Evolutionary conservation across 2,797 vertebrate species (phyloP).

Genomic region (Acanthurus leucopareius): DNA sequence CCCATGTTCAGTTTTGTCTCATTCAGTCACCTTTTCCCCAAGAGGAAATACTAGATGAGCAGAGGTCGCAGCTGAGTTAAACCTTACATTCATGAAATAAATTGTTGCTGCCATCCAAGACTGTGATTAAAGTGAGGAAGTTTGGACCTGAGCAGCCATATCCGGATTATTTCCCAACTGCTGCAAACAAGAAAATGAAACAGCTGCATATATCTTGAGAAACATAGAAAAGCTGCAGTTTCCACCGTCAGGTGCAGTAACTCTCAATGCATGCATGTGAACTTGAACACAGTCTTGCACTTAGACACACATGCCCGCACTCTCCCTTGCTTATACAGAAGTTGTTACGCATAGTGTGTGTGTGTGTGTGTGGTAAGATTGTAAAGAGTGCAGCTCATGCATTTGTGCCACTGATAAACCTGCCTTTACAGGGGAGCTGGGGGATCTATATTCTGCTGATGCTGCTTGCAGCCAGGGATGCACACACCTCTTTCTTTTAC

Average conservation of each 20-base stretch:
- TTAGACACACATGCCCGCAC: not conserved
- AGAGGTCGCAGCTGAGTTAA: conserved; percentile 31
- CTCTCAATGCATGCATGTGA: conserved; percentile 5
- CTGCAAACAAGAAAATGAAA: conserved; percentile 35
- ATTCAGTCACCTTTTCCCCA: conserved; percentile 10
- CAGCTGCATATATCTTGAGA: conserved; percentile 34
- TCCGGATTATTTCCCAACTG: conserved; percentile 47
- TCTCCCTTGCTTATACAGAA: conserved; percentile 14
- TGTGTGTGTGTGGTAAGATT: conserved; percentile 40
- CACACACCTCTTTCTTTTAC: conserved; percentile 26
- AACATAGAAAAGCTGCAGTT: conserved; percentile 28
- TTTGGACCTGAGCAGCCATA: conserved; percentile 41
- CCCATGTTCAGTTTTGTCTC: conserved; percentile 26
- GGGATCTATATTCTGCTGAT: conserved; percentile 73
- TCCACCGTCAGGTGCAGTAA: conserved; percentile 5
- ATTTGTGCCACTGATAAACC: conserved; percentile 69
- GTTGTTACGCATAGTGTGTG: conserved; percentile 10
- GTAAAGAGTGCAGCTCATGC: conserved; percentile 60
- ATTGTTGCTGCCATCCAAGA: conserved; percentile 30
- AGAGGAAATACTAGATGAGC: conserved; percentile 39
- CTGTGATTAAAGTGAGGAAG: conserved; percentile 56
- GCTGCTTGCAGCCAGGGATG: conserved; percentile 29
- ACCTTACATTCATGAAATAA: conserved; percentile 42
- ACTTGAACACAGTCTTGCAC: not conserved
- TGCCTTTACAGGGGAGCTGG: conserved; percentile 61